phyloP scores from a whole-genome alignment of 2,888 invertebrate species.

The Drosophila lacicola region DNA sequence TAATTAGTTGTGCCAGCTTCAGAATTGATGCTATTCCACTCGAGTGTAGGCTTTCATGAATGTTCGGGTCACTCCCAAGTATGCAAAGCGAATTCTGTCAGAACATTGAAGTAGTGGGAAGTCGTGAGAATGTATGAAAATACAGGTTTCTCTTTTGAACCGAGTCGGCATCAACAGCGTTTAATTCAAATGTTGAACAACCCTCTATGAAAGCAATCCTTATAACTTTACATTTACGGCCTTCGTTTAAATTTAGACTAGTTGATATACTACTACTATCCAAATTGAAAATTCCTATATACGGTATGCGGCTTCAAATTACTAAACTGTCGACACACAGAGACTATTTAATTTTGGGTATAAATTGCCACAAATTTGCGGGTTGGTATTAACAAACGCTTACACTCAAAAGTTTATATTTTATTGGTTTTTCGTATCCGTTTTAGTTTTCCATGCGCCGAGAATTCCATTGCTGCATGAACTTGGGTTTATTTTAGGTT shows the following conservation, averaged over 20 bases:
- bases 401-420: constrained; percentile 41
- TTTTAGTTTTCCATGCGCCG: constrained; percentile 36
- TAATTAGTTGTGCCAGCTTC: constrained; percentile 58
- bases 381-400: constrained; percentile 16
- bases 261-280: constrained; percentile 22
- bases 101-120: constrained; percentile 1
- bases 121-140: too few relatives aligned
- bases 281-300: constrained; percentile 16
- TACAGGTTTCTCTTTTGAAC: constrained; percentile 9
- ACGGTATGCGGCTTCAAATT: constrained; percentile 52
- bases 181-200: constrained; percentile 58
- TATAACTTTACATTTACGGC: too few relatives aligned
- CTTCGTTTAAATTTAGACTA: too few relatives aligned
- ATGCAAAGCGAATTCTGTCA: constrained; percentile 18
- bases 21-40: constrained; percentile 1
- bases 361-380: constrained; percentile 32
- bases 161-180: constrained; percentile 25
- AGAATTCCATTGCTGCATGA: constrained; percentile 33
- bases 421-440: constrained; percentile 47
- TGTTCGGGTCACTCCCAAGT: constrained; percentile 5
- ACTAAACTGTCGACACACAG: constrained; percentile 33
- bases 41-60: not conserved
- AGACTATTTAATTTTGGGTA: constrained; percentile 50
- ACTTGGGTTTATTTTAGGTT: constrained; percentile 47
- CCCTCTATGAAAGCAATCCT: not conserved